Percentiles rank a stretch among this genome's conserved stretches.
phyloP scores from a whole-genome alignment of 2,888 invertebrate species.

The Azorinus chamasolen region DNA sequence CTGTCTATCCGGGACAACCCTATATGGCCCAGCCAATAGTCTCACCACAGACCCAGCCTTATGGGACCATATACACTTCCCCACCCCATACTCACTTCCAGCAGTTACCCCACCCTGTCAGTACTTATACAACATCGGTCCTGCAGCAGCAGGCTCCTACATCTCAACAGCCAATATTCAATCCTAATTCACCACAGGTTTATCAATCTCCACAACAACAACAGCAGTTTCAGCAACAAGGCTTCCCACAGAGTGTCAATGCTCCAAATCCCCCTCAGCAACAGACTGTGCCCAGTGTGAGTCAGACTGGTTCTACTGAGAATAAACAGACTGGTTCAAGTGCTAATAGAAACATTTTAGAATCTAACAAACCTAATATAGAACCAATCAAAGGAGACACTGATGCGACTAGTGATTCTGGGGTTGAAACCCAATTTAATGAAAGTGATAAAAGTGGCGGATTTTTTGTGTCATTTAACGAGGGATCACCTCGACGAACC shows the following conservation, averaged over 20 bases:
- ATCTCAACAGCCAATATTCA: constrained; percentile 31
- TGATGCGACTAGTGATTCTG: constrained; percentile 10
- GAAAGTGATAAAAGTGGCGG: constrained; percentile 78
- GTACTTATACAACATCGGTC: constrained; percentile 57
- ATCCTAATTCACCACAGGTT: constrained; percentile 35
- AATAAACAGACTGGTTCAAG: no score
- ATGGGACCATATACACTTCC: constrained; percentile 42
- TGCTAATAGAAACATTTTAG: neutral
- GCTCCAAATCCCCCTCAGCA: neutral
- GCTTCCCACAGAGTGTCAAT: neutral
- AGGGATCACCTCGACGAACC: constrained; percentile 86
- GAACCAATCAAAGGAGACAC: neutral
- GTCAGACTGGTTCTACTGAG: constrained; percentile 5
- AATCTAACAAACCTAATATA: constrained; percentile 14
- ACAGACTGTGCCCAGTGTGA: constrained; percentile 15
- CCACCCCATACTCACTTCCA: constrained; percentile 59
- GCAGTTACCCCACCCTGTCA: constrained; percentile 33
- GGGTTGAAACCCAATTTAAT: constrained; percentile 6
- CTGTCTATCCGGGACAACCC: constrained; percentile 54
- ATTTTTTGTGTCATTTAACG: constrained; percentile 97
- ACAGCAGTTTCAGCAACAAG: constrained; percentile 5
- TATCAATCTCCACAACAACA: constrained; percentile 36
- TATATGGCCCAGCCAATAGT: constrained; percentile 21
- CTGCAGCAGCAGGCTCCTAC: constrained; percentile 46
- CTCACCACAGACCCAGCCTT: constrained; percentile 59